A percentile compares a stretch with the other conserved stretches of the same genome.
Conservation (phyloP, 2,797 vertebrate genomes). For the Pangasius mekongensis region DNA sequence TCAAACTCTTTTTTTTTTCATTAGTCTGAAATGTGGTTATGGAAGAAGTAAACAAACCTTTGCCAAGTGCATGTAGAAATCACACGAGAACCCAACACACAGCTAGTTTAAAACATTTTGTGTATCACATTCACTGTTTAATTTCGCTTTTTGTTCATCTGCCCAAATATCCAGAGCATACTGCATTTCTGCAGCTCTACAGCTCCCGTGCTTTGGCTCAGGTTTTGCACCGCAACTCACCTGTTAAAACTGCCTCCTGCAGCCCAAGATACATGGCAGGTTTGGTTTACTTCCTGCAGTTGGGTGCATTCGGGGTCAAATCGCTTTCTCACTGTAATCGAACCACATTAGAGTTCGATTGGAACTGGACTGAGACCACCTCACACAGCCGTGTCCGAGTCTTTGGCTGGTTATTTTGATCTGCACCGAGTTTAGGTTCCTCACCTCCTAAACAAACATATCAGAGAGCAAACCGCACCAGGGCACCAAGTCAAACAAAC, state of each 20-base stretch:
- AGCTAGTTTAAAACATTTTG: neutral
- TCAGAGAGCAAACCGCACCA: neutral
- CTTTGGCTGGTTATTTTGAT: neutral
- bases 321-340: neutral
- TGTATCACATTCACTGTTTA: neutral
- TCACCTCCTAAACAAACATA: neutral
- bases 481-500: neutral
- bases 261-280: neutral
- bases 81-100: neutral
- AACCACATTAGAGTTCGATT: neutral
- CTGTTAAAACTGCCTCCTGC: neutral
- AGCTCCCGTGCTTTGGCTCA: neutral
- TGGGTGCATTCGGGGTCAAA: too few species aligned
- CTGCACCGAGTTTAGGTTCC: neutral
- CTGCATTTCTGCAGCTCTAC: neutral
- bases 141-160: neutral
- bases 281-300: neutral
- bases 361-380: neutral
- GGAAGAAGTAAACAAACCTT: neutral
- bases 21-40: neutral
- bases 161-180: neutral
- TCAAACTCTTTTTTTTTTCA: neutral
- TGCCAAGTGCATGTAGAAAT: neutral
- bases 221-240: neutral
- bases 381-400: neutral